phyloP scores from a whole-genome alignment of 2,113 vertebrate genomes.

The Athene cunicularia region DNA sequence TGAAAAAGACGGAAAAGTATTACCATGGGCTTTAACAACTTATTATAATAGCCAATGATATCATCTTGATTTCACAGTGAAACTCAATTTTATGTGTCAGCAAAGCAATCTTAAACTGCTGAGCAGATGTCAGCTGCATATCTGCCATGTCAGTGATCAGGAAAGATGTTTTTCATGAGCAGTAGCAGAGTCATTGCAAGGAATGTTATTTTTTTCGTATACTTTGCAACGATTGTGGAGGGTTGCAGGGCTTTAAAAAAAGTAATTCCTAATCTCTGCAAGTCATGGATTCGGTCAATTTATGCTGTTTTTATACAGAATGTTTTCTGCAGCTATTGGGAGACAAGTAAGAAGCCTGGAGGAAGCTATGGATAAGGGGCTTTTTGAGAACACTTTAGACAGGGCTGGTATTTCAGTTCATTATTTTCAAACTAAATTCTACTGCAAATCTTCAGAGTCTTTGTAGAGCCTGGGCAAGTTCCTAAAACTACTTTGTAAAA shows the following conservation, averaged over 20 bases:
- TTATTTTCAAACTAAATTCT: not conserved
- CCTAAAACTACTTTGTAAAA: not conserved
- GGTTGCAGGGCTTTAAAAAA: not conserved
- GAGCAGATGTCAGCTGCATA: slow-evolving; percentile 63
- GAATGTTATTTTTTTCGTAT: not conserved
- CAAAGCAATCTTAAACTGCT: slow-evolving; percentile 42
- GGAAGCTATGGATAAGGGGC: not conserved
- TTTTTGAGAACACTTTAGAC: not conserved
- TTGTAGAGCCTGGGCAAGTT: not conserved
- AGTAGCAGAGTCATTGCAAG: not conserved
- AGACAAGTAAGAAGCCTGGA: not conserved
- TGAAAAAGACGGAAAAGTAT: slow-evolving; percentile 5
- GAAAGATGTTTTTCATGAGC: slow-evolving; percentile 54
- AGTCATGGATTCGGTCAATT: not conserved
- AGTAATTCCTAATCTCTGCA: slow-evolving; percentile 10
- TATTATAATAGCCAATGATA: slow-evolving; percentile 40
- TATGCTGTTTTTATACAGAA: not conserved
- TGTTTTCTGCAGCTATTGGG: not conserved
- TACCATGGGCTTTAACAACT: slow-evolving; percentile 24
- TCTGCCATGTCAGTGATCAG: slow-evolving; percentile 42
- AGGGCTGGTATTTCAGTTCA: not conserved
- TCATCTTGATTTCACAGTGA: slow-evolving; percentile 40
- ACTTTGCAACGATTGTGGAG: not conserved
- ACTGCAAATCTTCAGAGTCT: not conserved
- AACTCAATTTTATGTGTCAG: slow-evolving; percentile 60